A percentile compares a stretch with the other conserved stretches of the same genome.
Evolutionary conservation across 2,113 vertebrate genomes (phyloP).

Genomic region (Brachirus orientalis): DNA sequence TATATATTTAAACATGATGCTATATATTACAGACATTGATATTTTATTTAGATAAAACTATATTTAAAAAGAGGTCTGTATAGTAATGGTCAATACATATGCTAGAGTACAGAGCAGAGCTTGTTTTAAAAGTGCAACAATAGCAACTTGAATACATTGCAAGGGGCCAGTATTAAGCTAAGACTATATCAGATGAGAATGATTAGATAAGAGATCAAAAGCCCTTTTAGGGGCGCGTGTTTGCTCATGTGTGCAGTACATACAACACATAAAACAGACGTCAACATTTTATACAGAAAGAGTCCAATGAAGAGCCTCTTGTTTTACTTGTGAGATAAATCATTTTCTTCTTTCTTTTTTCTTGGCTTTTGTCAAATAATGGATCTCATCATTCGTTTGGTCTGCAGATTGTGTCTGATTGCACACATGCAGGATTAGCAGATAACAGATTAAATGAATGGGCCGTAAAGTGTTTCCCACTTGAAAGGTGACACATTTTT

Average conservation of each 20-base stretch:
- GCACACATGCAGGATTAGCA: constrained; percentile 31
- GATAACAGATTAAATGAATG: constrained; percentile 56
- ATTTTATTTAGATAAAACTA: no score
- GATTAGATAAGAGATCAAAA: constrained; percentile 66
- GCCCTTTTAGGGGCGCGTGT: constrained; percentile 5
- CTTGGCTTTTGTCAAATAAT: constrained; percentile 2
- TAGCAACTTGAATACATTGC: constrained; percentile 23
- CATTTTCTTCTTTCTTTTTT: background rate
- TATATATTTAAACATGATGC: no score
- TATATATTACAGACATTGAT: no score
- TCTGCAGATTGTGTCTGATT: constrained; percentile 29
- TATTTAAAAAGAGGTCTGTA: background rate
- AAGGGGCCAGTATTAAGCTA: constrained; percentile 23
- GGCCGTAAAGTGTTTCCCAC: constrained; percentile 27
- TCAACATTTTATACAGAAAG: constrained; percentile 26
- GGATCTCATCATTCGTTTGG: constrained; percentile 1
- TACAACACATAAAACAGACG: constrained; percentile 29
- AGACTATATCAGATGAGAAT: constrained; percentile 55
- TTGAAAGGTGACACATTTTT: constrained; percentile 32
- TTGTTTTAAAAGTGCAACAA: constrained; percentile 30
- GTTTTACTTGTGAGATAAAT: constrained; percentile 41
- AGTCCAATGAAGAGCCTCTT: constrained; percentile 23
- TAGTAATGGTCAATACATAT: background rate
- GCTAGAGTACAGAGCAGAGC: background rate
- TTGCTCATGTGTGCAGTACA: constrained; percentile 25